phyloP scores from a whole-genome alignment of 2,113 vertebrate genomes.

The Chlorocebus sabaeus region DNA sequence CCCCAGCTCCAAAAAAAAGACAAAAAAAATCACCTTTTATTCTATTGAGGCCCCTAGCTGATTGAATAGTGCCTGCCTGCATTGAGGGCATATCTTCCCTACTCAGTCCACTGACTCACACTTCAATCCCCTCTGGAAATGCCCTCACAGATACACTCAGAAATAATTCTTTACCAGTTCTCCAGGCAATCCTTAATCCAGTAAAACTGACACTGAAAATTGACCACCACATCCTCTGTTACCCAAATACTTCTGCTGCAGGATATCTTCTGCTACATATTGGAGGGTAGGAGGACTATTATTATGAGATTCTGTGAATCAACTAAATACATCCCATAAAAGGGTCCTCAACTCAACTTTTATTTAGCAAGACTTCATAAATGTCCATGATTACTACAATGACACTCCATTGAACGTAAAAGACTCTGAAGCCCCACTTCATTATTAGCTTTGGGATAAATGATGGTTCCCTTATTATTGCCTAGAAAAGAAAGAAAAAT shows the following conservation, averaged over 20 bases:
- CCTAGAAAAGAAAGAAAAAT: not conserved
- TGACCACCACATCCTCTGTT: not conserved
- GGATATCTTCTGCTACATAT: not conserved
- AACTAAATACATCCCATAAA: not conserved
- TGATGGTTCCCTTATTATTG: not conserved
- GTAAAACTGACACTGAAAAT: not conserved
- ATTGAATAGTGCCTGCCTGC: not conserved
- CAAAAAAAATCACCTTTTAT: not conserved
- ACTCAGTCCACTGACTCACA: not conserved
- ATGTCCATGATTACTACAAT: not conserved
- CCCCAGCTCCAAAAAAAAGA: not conserved
- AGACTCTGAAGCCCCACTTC: not conserved
- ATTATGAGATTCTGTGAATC: not conserved
- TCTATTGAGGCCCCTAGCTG: not conserved
- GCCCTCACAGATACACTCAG: not conserved
- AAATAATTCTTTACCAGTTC: not conserved
- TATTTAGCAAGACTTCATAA: not conserved
- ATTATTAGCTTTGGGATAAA: not conserved
- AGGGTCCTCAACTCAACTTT: not conserved
- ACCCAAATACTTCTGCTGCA: not conserved
- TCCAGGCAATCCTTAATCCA: not conserved
- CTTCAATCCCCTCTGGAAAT: not conserved
- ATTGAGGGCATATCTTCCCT: not conserved
- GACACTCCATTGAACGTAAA: not conserved
- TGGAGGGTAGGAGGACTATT: not conserved